Base-by-base conservation (phyloP, 2,888 invertebrate genomes). In the Erebia palarica region DNA sequence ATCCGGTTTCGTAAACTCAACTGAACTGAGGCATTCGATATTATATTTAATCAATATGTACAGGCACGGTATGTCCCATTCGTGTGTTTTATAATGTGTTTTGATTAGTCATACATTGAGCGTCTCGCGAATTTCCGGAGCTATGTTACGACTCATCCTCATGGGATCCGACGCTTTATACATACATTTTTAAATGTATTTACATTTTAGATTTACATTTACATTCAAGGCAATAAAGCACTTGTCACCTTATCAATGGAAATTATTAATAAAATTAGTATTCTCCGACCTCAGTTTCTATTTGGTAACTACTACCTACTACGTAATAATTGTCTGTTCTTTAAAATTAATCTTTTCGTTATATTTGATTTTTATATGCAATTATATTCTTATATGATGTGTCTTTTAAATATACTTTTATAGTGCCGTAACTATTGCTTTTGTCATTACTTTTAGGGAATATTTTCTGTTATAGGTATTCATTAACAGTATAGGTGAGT, bases 21-120 rank as follows among this genome's bases (percentile, higher is more conserved):
- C 53, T 53, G 53, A 7, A 53, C 51, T 16, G 11, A 27, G 3
- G 27, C 27, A 47, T 3, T 9, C 11, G 16, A 55, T 9, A 55
- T 8, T 51, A 7, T 51, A 51, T 51, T 51, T 51, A 47, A 14
- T 51, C n/a, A 51, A 51, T 51, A 51, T 51, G 51, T 51, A n/a
- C 51, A 47, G 47, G 13, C 47, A 11, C 13, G n/a, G 51, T 55
- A 55, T 55, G 18, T 53, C 18, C 16, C 9, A 16, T 53, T 53
- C 53, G 53, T 1, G 9, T 53, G 16, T 53, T 55, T 55, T 55
- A 9, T 55, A 55, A n/a, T 59, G 27, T 36, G 58, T 16, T 44
- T 60, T 60, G 16, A 63, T 66, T 66, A 66, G 14, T 66, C 57
- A 66, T 44, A 21, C 66, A 21, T 66, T 21, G 42, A 57, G 65